These are phyloP conservation scores for Patella caerulea DNA, from an alignment of 2,888 invertebrate genomes.

Conservation along the genomic window DNA sequence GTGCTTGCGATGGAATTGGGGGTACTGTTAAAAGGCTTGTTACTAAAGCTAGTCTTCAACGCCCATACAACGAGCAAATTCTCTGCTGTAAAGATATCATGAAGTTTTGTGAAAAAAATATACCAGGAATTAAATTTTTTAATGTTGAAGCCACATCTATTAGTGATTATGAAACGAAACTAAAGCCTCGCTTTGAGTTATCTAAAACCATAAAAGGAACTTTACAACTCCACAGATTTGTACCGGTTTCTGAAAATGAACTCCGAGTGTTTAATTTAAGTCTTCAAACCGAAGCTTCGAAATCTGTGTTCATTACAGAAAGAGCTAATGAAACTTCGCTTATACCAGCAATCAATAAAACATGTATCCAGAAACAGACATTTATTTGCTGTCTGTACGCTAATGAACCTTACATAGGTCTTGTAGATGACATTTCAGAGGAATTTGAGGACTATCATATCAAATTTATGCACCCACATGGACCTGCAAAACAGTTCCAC, in stretches of 20 bases:
- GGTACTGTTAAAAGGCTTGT: slow-evolving; percentile 19
- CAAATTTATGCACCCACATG: no score
- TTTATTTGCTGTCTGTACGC: slow-evolving; percentile 8
- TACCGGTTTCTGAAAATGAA: neutral
- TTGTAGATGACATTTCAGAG: no score
- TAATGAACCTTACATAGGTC: neutral
- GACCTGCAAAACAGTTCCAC: neutral
- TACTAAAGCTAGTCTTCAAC: slow-evolving; percentile 16
- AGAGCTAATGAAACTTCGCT: no score
- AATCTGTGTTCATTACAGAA: no score
- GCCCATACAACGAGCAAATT: slow-evolving; percentile 10
- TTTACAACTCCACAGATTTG: neutral
- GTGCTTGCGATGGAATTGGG: slow-evolving; percentile 20
- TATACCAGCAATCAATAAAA: neutral
- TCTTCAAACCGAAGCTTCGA: neutral
- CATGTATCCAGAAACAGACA: neutral
- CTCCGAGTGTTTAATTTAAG: neutral
- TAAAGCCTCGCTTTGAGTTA: slow-evolving; percentile 8
- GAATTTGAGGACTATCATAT: no score
- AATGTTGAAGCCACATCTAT: neutral
- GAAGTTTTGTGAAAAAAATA: slow-evolving; percentile 9
- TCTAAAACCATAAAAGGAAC: slow-evolving; percentile 12
- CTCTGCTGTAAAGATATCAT: neutral
- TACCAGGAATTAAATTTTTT: slow-evolving; percentile 8
- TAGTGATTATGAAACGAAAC: neutral